Evolutionary conservation across 2,888 invertebrate species (phyloP).

Genomic region (Loripinus fragilis): DNA sequence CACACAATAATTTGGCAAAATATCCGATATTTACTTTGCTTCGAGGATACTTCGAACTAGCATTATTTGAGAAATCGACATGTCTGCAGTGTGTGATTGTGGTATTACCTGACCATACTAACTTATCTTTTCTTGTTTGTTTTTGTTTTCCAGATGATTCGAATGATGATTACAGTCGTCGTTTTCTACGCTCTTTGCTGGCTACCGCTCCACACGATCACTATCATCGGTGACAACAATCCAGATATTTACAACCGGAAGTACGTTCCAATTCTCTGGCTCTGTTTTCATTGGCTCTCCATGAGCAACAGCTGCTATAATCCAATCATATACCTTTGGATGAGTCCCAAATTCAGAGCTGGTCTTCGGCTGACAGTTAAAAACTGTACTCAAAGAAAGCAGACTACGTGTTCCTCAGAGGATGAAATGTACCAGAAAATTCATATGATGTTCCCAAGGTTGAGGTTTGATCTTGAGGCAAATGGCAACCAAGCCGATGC

Average conservation of each 20-base stretch:
- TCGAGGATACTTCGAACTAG: too few relatives aligned
- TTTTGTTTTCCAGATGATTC: slow-evolving; percentile 63
- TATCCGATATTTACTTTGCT: too few relatives aligned
- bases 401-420: slow-evolving; percentile 50
- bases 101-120: too few relatives aligned
- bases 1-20: too few relatives aligned
- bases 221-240: slow-evolving; percentile 65
- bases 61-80: too few relatives aligned
- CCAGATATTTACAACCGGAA: slow-evolving; percentile 64
- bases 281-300: slow-evolving; percentile 69
- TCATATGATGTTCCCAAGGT: slow-evolving; percentile 43
- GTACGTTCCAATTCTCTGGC: slow-evolving; percentile 66
- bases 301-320: slow-evolving; percentile 73
- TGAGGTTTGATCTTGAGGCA: slow-evolving; percentile 28
- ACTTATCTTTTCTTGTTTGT: not conserved
- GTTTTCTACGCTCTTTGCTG: slow-evolving; percentile 71
- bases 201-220: slow-evolving; percentile 68
- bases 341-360: slow-evolving; percentile 70
- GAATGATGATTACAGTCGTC: slow-evolving; percentile 73
- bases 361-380: slow-evolving; percentile 62
- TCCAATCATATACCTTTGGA: slow-evolving; percentile 70
- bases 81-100: too few relatives aligned
- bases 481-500: slow-evolving; percentile 22
- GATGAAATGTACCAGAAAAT: slow-evolving; percentile 58
- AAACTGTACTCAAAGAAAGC: slow-evolving; percentile 55